Conservation (phyloP, 2,888 invertebrate species). For the Cetonia aurata region DNA sequence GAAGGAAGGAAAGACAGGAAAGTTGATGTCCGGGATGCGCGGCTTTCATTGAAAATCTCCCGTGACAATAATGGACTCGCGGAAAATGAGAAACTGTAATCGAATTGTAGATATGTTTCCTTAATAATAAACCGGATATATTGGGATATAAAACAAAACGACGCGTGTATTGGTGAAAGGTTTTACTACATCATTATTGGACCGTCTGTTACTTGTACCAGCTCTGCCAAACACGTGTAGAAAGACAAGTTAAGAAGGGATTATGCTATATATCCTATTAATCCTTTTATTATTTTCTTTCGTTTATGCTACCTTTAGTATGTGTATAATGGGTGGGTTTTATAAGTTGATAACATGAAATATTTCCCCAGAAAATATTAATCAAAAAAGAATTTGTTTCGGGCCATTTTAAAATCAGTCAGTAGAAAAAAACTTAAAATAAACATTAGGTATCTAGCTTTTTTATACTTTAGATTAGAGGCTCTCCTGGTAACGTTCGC, state of each 20-base stretch:
- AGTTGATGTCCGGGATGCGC: conserved; percentile 9
- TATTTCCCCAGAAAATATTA: no score
- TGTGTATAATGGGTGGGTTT: no score
- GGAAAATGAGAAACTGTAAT: conserved; percentile 38
- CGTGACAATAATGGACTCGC: conserved; percentile 21
- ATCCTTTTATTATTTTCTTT: no score
- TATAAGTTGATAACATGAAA: no score
- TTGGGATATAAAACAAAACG: conserved; percentile 34
- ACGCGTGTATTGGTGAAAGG: conserved; percentile 8
- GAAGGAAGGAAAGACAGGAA: background rate
- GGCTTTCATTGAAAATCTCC: conserved; percentile 38
- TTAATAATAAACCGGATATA: conserved; percentile 33
- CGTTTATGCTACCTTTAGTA: no score
- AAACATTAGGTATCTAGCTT: no score
- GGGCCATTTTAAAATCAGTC: no score
- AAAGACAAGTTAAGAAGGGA: background rate
- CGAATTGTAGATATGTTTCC: conserved; percentile 35
- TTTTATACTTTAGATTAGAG: no score
- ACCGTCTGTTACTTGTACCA: background rate
- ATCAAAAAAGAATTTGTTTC: no score
- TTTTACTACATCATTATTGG: conserved; percentile 17
- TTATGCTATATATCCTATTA: background rate
- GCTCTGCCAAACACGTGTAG: background rate
- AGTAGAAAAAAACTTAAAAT: no score
- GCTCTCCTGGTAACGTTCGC: no score